Conservation (phyloP, 2,797 vertebrate species). For the Sebastiscus albofasciatus region DNA sequence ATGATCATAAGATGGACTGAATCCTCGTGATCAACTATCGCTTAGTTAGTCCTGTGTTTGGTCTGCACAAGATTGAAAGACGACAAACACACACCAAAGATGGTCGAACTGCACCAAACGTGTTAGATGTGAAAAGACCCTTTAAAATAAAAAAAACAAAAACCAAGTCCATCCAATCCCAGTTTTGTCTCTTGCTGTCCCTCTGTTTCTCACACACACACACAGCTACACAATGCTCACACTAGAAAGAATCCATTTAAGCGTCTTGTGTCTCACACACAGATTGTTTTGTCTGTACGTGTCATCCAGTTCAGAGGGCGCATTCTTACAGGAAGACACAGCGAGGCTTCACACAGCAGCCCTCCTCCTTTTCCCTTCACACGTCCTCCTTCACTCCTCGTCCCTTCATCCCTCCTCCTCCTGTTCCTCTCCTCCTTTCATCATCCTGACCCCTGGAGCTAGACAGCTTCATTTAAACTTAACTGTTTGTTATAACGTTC, state of each 20-base stretch:
- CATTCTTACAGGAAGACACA: slow-evolving; percentile 75
- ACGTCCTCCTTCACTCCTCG: slow-evolving; percentile 22
- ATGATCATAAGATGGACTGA: not conserved
- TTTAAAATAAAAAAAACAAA: not conserved
- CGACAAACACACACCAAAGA: not conserved
- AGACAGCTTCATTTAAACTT: slow-evolving; percentile 11
- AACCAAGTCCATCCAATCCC: not conserved
- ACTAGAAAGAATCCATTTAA: slow-evolving; percentile 58
- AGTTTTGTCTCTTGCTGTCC: not conserved
- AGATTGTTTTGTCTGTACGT: slow-evolving; percentile 73
- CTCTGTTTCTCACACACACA: not conserved
- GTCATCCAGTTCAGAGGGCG: slow-evolving; percentile 74
- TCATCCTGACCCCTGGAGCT: slow-evolving; percentile 1
- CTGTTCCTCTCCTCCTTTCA: slow-evolving; percentile 11
- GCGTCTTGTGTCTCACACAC: slow-evolving; percentile 51
- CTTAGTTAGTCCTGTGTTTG: not conserved
- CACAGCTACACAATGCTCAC: not conserved
- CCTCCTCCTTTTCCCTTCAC: not conserved
- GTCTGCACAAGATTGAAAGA: not conserved
- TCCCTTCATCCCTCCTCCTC: slow-evolving; percentile 10
- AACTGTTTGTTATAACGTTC: not conserved
- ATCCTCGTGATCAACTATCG: not conserved
- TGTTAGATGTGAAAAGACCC: not conserved
- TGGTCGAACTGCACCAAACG: not conserved
- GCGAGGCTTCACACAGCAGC: slow-evolving; percentile 55